A percentile compares a stretch with the other conserved stretches of the same genome.
Conservation (phyloP, 1,140 invertebrate genomes). For the Hyles vespertilio region DNA sequence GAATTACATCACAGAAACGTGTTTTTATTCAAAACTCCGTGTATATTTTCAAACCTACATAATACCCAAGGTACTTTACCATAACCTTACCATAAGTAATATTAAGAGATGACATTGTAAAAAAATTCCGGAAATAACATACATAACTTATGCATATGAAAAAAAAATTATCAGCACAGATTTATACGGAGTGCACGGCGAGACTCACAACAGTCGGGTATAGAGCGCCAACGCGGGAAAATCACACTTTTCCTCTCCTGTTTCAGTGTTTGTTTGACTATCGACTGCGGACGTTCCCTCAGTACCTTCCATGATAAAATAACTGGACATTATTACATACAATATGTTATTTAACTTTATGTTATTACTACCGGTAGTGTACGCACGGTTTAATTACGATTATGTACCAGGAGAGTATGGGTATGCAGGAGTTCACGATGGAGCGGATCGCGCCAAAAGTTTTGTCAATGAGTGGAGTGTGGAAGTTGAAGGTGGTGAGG, state of each 20-base stretch:
- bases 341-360: too few species aligned
- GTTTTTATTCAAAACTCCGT: too few species aligned
- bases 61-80: too few species aligned
- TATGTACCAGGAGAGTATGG: constrained; percentile 46
- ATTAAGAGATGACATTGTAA: too few species aligned
- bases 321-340: constrained; percentile 6
- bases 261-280: constrained; percentile 33
- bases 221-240: constrained; percentile 16
- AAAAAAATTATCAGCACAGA: too few species aligned
- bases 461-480: constrained; percentile 79
- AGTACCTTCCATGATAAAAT: neutral
- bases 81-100: too few species aligned
- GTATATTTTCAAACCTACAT: too few species aligned
- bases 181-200: too few species aligned
- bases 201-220: neutral
- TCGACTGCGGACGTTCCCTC: constrained; percentile 11
- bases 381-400: constrained; percentile 14
- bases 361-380: neutral
- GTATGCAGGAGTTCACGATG: constrained; percentile 47
- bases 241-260: constrained; percentile 28
- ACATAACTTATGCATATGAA: too few species aligned
- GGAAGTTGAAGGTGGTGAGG: constrained; percentile 72
- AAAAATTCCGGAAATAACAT: too few species aligned
- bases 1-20: too few species aligned
- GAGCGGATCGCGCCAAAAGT: constrained; percentile 42